Evolutionary conservation across 2,797 vertebrate species (phyloP).

Genomic region (Scomberomorus guttatus): DNA sequence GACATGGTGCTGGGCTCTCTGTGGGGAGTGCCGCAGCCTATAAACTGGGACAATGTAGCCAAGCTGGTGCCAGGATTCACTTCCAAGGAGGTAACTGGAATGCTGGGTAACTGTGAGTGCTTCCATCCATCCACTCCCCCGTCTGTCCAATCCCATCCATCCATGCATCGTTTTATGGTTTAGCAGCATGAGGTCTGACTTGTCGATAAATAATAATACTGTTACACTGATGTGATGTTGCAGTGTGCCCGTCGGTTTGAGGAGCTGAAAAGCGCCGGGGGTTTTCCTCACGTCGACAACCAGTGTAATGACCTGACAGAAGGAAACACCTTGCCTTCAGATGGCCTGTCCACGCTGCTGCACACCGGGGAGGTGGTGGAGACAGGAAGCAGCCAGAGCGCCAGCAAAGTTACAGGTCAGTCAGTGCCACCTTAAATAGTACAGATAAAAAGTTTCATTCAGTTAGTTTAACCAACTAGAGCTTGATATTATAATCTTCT

Average conservation of each 20-base stretch:
- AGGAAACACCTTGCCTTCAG: constrained; percentile 84
- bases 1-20: constrained; percentile 97
- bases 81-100: constrained; percentile 92
- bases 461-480: background rate
- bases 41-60: constrained; percentile 97
- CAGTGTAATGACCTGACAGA: constrained; percentile 90
- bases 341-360: constrained; percentile 86
- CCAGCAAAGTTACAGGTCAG: constrained; percentile 88
- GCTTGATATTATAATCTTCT: background rate
- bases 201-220: background rate
- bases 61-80: constrained; percentile 96
- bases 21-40: constrained; percentile 91
- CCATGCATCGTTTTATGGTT: constrained; percentile 8
- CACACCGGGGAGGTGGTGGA: constrained; percentile 85
- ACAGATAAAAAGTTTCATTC: background rate
- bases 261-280: constrained; percentile 92
- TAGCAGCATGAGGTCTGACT: background rate
- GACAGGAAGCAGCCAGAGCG: constrained; percentile 83
- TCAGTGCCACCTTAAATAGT: background rate
- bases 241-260: constrained; percentile 96
- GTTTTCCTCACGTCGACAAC: constrained; percentile 91
- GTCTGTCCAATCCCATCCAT: background rate
- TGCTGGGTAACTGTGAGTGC: constrained; percentile 32
- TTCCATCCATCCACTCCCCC: constrained; percentile 13
- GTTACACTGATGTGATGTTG: constrained; percentile 38